These are phyloP conservation scores for Micrasema longulum DNA, from an alignment of 1,140 invertebrate genomes.

Conservation along the genomic window DNA sequence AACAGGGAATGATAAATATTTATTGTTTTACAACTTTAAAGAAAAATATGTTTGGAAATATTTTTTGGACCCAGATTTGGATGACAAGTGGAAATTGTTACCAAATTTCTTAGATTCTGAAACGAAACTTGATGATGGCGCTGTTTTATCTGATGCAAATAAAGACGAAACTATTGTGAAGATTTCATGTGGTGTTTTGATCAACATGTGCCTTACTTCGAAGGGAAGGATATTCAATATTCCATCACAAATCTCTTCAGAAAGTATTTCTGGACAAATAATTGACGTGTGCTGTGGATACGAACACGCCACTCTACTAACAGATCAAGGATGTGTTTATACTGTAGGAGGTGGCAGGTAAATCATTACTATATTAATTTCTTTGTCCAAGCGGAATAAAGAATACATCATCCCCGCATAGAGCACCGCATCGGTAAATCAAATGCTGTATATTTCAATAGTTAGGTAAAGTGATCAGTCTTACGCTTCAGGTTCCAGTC, in stretches of 20 bases:
- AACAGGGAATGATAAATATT: constrained; percentile 45
- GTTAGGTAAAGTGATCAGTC: no score
- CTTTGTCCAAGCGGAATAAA: no score
- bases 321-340: constrained; percentile 79
- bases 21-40: constrained; percentile 46
- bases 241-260: constrained; percentile 70
- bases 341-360: constrained; percentile 86
- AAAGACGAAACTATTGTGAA: constrained; percentile 57
- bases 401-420: no score
- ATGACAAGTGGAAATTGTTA: constrained; percentile 43
- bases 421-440: no score
- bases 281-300: constrained; percentile 79
- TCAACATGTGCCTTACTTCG: constrained; percentile 65
- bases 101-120: constrained; percentile 47
- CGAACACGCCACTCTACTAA: constrained; percentile 82
- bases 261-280: constrained; percentile 67
- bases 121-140: constrained; percentile 2
- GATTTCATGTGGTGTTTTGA: constrained; percentile 62
- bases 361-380: no score
- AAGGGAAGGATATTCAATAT: constrained; percentile 71
- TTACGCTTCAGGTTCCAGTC: no score
- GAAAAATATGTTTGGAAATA: constrained; percentile 49
- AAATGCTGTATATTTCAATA: no score
- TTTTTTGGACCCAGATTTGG: constrained; percentile 39
- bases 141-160: constrained; percentile 3